Conservation (phyloP, 2,113 vertebrate species). For the Mormoops blainvillei region DNA sequence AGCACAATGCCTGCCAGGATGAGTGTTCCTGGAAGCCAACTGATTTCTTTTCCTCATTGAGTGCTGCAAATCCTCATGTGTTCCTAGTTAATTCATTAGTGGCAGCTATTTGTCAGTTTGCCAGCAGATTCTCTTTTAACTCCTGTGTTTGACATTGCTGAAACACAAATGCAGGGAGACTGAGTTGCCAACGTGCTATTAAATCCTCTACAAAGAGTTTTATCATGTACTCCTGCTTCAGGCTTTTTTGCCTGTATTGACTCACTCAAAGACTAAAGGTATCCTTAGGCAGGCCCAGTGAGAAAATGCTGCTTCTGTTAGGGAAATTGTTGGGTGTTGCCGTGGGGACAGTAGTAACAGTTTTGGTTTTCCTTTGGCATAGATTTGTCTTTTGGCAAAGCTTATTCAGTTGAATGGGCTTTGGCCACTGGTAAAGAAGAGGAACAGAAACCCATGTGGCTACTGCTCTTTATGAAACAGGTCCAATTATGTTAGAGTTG, state of each 20-base stretch:
- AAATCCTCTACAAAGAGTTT: slow-evolving; percentile 66
- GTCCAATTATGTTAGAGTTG: not conserved
- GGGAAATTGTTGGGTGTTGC: slow-evolving; percentile 4
- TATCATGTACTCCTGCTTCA: slow-evolving; percentile 68
- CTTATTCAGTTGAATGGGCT: slow-evolving; percentile 26
- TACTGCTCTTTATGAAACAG: not conserved
- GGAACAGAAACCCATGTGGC: slow-evolving; percentile 21
- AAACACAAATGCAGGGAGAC: slow-evolving; percentile 76
- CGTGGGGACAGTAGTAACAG: not conserved
- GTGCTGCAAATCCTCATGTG: slow-evolving; percentile 56
- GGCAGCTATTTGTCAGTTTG: slow-evolving; percentile 80
- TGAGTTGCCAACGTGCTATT: slow-evolving; percentile 77
- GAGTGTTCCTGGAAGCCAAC: slow-evolving; percentile 54
- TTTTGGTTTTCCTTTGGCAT: not conserved
- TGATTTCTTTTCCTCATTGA: slow-evolving; percentile 52
- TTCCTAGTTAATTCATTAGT: slow-evolving; percentile 76
- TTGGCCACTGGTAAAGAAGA: slow-evolving; percentile 29
- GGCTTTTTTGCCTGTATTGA: slow-evolving; percentile 75
- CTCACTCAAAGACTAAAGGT: slow-evolving; percentile 75
- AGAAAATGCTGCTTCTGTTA: slow-evolving; percentile 36
- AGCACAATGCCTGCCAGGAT: slow-evolving; percentile 43
- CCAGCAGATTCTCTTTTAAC: slow-evolving; percentile 79
- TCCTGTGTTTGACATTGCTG: slow-evolving; percentile 75
- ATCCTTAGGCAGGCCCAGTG: slow-evolving; percentile 50
- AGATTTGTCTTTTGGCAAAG: not conserved